Evolutionary conservation across 1,140 invertebrate species (phyloP).

Genomic region (Conus ventricosus): DNA sequence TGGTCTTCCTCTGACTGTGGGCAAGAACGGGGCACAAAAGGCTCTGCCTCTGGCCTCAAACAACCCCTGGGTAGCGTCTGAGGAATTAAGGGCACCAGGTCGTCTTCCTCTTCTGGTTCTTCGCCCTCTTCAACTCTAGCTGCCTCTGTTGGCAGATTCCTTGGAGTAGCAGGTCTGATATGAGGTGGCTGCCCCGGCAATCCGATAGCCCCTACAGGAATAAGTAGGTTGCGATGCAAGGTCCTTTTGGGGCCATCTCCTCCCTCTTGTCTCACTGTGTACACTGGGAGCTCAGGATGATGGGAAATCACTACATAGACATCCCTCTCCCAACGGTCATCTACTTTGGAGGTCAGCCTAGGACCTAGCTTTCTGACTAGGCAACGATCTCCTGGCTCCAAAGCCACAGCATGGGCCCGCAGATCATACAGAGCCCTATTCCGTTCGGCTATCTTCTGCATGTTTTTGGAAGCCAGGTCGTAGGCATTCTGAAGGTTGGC

Average conservation of each 20-base stretch:
- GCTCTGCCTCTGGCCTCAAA: too few relatives aligned
- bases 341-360: too few relatives aligned
- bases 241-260: not conserved
- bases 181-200: not conserved
- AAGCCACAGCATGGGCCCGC: not conserved
- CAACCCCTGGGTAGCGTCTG: too few relatives aligned
- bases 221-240: not conserved
- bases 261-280: not conserved
- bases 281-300: not conserved
- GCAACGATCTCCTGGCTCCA: not conserved
- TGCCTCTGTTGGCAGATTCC: too few relatives aligned
- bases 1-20: too few relatives aligned
- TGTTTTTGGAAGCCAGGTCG: not conserved
- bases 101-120: too few relatives aligned
- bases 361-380: too few relatives aligned
- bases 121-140: too few relatives aligned
- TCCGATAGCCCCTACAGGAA: not conserved
- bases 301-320: not conserved
- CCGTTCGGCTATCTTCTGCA: not conserved
- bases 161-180: too few relatives aligned
- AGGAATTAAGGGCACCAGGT: too few relatives aligned
- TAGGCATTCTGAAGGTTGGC: not conserved
- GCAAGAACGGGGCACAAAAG: too few relatives aligned
- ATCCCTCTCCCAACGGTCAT: too few relatives aligned
- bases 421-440: constrained; percentile 4